Evolutionary conservation across 2,113 vertebrate species (phyloP).

Genomic region (Ceyx margarethae): DNA sequence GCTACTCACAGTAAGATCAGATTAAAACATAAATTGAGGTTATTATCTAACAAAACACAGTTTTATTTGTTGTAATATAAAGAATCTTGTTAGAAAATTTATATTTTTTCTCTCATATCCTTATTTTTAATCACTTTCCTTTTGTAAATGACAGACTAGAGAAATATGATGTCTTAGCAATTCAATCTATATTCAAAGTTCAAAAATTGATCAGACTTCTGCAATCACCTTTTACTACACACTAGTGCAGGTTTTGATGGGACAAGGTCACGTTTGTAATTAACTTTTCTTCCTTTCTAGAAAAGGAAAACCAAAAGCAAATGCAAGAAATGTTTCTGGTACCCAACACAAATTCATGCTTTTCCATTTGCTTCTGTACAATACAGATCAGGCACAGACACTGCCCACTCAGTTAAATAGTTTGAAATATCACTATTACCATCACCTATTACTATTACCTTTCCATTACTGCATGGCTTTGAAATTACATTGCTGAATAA

Average conservation of each 20-base stretch:
- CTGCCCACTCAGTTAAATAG: neutral
- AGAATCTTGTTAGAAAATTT: neutral
- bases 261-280: neutral
- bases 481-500: neutral
- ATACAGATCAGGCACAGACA: neutral
- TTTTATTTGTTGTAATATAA: neutral
- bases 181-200: neutral
- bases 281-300: neutral
- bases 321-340: neutral
- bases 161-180: neutral
- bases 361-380: neutral
- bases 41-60: neutral
- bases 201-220: neutral
- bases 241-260: neutral
- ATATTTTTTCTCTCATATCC: neutral
- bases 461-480: slow-evolving; percentile 3
- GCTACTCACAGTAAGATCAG: neutral
- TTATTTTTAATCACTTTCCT: neutral
- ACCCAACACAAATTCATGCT: neutral
- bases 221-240: neutral
- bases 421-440: neutral
- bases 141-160: neutral
- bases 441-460: neutral
- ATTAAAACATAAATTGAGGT: neutral
- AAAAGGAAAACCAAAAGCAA: neutral